Conservation (phyloP, 2,797 vertebrate species). For the Neosilurus hyrtlii region DNA sequence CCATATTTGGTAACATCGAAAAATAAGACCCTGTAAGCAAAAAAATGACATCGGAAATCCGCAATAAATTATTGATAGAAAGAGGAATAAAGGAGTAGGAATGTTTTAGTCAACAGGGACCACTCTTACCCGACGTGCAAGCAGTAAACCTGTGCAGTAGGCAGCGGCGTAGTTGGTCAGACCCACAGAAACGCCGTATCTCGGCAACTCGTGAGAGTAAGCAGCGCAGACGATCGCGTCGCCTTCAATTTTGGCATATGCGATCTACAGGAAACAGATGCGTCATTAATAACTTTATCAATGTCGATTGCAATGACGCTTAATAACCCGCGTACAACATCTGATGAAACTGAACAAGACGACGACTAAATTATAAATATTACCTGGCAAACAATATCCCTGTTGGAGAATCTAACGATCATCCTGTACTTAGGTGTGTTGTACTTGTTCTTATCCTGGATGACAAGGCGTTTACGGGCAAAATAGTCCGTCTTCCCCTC, state of each 20-base stretch:
- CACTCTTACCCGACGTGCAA: slow-evolving; percentile 86
- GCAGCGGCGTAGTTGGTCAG: slow-evolving; percentile 94
- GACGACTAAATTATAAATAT: neutral
- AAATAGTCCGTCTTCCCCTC: slow-evolving; percentile 98
- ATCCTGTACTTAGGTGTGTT: slow-evolving; percentile 98
- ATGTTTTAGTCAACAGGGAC: neutral
- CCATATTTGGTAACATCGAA: neutral
- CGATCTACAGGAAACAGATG: slow-evolving; percentile 74
- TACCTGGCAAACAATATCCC: slow-evolving; percentile 97
- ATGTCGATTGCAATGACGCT: neutral
- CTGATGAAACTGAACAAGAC: slow-evolving; percentile 18
- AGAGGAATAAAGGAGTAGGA: neutral
- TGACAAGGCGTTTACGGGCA: slow-evolving; percentile 92
- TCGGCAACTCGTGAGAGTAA: slow-evolving; percentile 91
- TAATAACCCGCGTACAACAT: neutral
- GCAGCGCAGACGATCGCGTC: slow-evolving; percentile 96
- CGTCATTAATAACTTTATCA: neutral
- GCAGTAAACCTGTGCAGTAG: slow-evolving; percentile 92
- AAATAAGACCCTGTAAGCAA: neutral
- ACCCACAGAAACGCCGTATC: slow-evolving; percentile 86
- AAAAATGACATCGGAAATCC: neutral
- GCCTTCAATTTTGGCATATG: slow-evolving; percentile 93
- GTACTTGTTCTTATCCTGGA: slow-evolving; percentile 99
- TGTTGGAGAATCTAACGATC: slow-evolving; percentile 95
- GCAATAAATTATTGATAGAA: neutral